These are phyloP conservation scores for Fundulus diaphanus DNA, from an alignment of 2,797 vertebrate genomes.

Conservation along the genomic window DNA sequence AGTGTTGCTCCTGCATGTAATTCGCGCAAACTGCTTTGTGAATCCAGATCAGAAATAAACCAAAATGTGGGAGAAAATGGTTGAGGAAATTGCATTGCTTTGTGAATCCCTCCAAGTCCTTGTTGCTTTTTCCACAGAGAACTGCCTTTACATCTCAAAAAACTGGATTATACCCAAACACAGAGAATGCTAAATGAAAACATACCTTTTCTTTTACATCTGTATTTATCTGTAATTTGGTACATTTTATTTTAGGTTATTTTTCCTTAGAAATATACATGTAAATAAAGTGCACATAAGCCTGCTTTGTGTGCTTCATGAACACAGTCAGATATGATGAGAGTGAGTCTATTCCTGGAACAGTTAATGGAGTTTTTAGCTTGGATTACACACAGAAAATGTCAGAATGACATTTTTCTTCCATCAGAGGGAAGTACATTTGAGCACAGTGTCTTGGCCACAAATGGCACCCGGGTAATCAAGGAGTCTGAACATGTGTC, in stretches of 20 bases:
- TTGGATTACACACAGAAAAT: conserved; percentile 46
- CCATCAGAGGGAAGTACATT: conserved; percentile 45
- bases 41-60: background rate
- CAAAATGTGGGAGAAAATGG: background rate
- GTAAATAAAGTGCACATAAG: background rate
- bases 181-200: background rate
- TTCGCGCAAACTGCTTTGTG: background rate
- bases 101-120: background rate
- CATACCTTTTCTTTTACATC: background rate
- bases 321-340: conserved; percentile 15
- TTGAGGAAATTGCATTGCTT: background rate
- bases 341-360: conserved; percentile 46
- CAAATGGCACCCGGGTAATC: conserved; percentile 52
- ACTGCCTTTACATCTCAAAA: background rate
- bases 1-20: background rate
- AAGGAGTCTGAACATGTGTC: conserved; percentile 45
- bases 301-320: conserved; percentile 23
- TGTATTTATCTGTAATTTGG: background rate
- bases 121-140: background rate
- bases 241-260: background rate
- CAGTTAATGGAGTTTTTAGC: conserved; percentile 49
- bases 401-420: conserved; percentile 58
- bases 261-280: background rate
- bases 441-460: conserved; percentile 32
- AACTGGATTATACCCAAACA: background rate